Base-by-base conservation (phyloP, 2,797 vertebrate genomes). In the Acrocephalus scirpaceus region DNA sequence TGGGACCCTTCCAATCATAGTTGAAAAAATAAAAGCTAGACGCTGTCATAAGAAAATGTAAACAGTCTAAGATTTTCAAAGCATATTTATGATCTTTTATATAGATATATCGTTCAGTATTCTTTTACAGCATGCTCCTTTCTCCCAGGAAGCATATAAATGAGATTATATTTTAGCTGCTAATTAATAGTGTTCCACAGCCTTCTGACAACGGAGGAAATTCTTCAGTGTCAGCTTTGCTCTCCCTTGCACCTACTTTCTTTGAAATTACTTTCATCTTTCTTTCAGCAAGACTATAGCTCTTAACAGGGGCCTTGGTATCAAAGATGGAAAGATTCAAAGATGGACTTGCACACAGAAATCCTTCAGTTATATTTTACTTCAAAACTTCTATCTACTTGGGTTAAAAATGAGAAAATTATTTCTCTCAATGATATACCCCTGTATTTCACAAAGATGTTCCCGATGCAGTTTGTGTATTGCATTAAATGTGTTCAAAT, bases 111-210 rank as follows among this genome's bases (percentile, higher is more conserved):
- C 5, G 20, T 73, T 84, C 65, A 69, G 21, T 79, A 38, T 76
- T 90, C 64, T 81, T 81, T 67, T 84, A 85, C 53, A 60, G n/a
- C 47, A 40, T n/a, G 7, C 16, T 75, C 9, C 20, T 82, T 89
- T 91, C 77, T 83, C 87, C 67, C 72, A 71, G 64, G 44, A 80
- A 91, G 48, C 36, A 25, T 89, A 73, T 47, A 92, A 89, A 95
- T 89, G 40, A 92, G 57, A 72, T 90, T 54, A 86, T 74, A 64
- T 89, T 94, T 96, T 92, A 88, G 57, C 45, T 72, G 61, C 78
- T 94, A 92, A 92, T 95, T 95, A 93, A 85, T 61, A 73, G 54
- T 67, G 34, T 82, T 95, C 48, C 48, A 82, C 71, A 79, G 71
- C 23, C 56, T 94, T 91, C 71, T 85, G 74, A 90, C 34, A 88